Evolutionary conservation across 1,140 invertebrate species (phyloP).

Genomic region (Geopemphigus sp.): DNA sequence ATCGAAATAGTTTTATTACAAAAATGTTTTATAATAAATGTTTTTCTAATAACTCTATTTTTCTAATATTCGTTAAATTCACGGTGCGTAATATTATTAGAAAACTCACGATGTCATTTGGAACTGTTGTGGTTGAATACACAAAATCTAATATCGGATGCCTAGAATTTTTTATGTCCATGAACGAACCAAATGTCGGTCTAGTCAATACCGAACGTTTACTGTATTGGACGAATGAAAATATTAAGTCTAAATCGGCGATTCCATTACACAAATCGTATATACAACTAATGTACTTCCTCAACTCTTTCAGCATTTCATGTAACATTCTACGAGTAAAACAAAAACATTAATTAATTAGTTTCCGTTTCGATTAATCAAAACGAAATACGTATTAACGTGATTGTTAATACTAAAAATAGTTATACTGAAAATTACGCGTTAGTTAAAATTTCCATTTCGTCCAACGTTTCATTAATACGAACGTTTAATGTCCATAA

Average conservation of each 20-base stretch:
- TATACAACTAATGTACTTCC: constrained; percentile 69
- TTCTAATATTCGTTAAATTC: too few relatives aligned
- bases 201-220: constrained; percentile 59
- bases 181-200: constrained; percentile 70
- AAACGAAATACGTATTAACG: too few relatives aligned
- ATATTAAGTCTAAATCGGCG: constrained; percentile 74
- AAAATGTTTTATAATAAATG: too few relatives aligned
- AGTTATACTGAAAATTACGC: constrained; percentile 61
- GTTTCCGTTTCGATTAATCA: too few relatives aligned
- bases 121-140: constrained; percentile 60
- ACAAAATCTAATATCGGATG: constrained; percentile 79
- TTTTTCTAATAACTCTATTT: too few relatives aligned
- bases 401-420: too few relatives aligned
- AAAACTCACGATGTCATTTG: constrained; percentile 74
- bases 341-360: neutral
- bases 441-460: constrained; percentile 78
- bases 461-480: constrained; percentile 69
- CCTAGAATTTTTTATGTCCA: constrained; percentile 68
- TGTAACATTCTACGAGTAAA: constrained; percentile 61
- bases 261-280: constrained; percentile 79
- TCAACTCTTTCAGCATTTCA: constrained; percentile 63
- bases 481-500: constrained; percentile 69
- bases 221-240: constrained; percentile 71
- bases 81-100: too few relatives aligned
- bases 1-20: too few relatives aligned